Evolutionary conservation across 2,797 vertebrate species (phyloP), one percentile per base, ranked within the genome.

Genomic region (Momotus momota): DNA sequence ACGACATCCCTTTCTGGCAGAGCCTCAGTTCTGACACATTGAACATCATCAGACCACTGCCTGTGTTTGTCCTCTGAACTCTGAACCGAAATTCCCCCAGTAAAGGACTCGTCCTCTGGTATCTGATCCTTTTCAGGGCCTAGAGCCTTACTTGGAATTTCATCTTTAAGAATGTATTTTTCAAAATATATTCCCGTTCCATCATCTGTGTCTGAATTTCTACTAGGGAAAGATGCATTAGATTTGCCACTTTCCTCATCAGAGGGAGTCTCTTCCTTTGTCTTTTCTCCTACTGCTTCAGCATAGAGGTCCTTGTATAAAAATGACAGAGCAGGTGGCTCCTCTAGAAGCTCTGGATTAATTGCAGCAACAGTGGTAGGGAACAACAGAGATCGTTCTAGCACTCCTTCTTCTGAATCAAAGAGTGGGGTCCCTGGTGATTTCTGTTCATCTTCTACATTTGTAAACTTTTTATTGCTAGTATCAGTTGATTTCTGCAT

Each of bases 241-340:
- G 99, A 98, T 75, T 97, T 94, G 66, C 98, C 95, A 31, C 98
- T 99, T 94, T 99, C 99, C 54, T 98, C 97, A 92, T 99, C 99
- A 5, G 99, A 99, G 58, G 73, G 93, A 58, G 85, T 91, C 40
- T 99, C 99, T 13, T 98, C 98, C 87, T 97, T 99, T 87, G 92
- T 97, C 73, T 97, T 98, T 96, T 98, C 98, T 79, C 98, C 99
- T 38, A 98, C 49, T 52, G 98, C 98, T 81, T 99, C 98, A 81
- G 99, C 98, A 45, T 99, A 99, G 57, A 99, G 98, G 95, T 99
- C 99, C 48, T 98, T 98, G 95, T 99, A 99, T 93, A 99, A 98
- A 97, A 99, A 99, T 2, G 99, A 98, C 94, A 99, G 98, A 92
- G 99, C 99, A 16, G 99, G 98, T 72, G 99, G 99, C 80, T 99